These are phyloP conservation scores for Phylloscopus whistleri DNA, from an alignment of 2,113 vertebrate genomes.

Conservation along the genomic window DNA sequence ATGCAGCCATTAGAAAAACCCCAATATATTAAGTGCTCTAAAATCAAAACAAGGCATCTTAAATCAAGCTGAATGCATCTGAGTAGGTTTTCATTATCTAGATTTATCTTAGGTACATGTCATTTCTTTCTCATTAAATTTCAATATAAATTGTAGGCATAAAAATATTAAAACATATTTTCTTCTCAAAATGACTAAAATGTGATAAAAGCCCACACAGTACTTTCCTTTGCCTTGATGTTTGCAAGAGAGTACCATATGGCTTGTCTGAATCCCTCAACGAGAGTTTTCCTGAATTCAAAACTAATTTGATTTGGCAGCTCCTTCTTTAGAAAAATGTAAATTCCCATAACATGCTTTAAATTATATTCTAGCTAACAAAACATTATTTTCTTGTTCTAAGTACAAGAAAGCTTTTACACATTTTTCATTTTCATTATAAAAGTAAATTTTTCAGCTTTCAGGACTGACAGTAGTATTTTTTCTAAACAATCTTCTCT, in stretches of 20 bases:
- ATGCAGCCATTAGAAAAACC: not conserved
- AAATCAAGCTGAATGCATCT: not conserved
- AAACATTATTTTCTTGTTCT: not conserved
- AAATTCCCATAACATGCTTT: not conserved
- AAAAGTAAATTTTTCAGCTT: not conserved
- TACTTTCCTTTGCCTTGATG: slow-evolving; percentile 9
- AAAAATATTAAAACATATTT: slow-evolving; percentile 51
- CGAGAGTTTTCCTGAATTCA: not conserved
- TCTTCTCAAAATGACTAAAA: slow-evolving; percentile 54
- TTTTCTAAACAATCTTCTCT: not conserved
- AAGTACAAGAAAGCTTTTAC: not conserved
- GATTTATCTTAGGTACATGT: not conserved
- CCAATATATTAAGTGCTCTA: not conserved
- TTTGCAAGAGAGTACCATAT: slow-evolving; percentile 10
- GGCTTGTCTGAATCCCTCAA: slow-evolving; percentile 9
- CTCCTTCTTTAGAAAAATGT: not conserved
- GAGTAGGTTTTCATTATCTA: slow-evolving; percentile 8
- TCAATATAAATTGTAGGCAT: not conserved
- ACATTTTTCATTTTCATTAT: not conserved
- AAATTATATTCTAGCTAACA: not conserved
- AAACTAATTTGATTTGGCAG: slow-evolving; percentile 19
- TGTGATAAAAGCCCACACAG: slow-evolving; percentile 37
- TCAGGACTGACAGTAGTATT: not conserved
- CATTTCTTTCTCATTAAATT: slow-evolving; percentile 11
- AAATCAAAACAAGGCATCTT: slow-evolving; percentile 14